Percentiles rank a stretch among this genome's conserved stretches.
Evolutionary conservation across 2,888 invertebrate species (phyloP).

Genomic region (Siphonodentalium dalli): DNA sequence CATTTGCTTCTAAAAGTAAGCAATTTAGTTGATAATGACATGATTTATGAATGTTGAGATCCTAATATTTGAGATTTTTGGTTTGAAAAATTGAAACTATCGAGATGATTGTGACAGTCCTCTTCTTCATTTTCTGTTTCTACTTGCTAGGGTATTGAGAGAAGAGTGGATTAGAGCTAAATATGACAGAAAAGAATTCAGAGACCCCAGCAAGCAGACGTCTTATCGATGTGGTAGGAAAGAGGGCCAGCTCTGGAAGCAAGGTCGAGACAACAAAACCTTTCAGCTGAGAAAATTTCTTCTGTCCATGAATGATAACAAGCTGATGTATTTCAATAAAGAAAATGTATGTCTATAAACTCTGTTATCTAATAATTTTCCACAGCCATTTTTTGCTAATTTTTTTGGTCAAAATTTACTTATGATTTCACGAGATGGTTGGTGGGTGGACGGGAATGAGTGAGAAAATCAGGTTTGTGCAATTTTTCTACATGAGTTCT

Average conservation of each 20-base stretch:
- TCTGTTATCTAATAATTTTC: too few relatives aligned
- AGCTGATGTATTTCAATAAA: constrained; percentile 73
- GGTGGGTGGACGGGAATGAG: too few relatives aligned
- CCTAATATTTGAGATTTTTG: too few relatives aligned
- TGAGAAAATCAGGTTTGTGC: too few relatives aligned
- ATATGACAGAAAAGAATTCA: constrained; percentile 87
- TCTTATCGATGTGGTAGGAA: constrained; percentile 73
- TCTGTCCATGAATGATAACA: constrained; percentile 80
- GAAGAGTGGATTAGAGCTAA: constrained; percentile 93
- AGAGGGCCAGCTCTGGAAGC: constrained; percentile 88
- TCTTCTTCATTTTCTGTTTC: constrained; percentile 2
- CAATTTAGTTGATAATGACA: too few relatives aligned
- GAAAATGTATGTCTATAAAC: constrained; percentile 61
- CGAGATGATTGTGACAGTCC: background rate
- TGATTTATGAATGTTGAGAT: too few relatives aligned
- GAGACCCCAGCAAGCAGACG: constrained; percentile 78
- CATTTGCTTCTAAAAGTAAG: too few relatives aligned
- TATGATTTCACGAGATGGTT: too few relatives aligned
- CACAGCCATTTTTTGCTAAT: too few relatives aligned
- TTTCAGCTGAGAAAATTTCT: constrained; percentile 86
- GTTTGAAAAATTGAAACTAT: background rate
- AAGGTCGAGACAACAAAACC: constrained; percentile 85
- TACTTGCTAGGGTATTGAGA: constrained; percentile 77
- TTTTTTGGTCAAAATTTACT: too few relatives aligned
- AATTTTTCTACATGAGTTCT: too few relatives aligned